Evolutionary conservation across 2,113 vertebrate genomes (phyloP).

Genomic region (Notechis scutatus): DNA sequence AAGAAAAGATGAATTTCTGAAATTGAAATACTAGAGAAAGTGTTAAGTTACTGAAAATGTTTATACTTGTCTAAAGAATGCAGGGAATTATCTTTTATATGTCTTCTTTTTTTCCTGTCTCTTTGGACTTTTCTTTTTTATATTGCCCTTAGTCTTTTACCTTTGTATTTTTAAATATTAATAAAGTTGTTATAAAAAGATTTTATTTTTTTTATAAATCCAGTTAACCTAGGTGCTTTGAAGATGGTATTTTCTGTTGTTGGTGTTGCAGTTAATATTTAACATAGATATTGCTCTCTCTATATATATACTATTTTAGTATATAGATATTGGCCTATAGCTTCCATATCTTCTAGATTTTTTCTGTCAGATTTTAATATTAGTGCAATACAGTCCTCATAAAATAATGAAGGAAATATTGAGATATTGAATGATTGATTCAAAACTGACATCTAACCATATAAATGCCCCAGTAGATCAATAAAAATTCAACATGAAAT

Average conservation of each 20-base stretch:
- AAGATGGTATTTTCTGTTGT: neutral
- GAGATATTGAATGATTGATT: neutral
- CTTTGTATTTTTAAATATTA: neutral
- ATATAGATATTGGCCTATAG: neutral
- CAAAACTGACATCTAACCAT: neutral
- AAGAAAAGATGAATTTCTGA: neutral
- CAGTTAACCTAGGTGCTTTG: neutral
- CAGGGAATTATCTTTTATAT: neutral
- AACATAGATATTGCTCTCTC: neutral
- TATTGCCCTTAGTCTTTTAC: neutral
- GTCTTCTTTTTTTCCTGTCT: neutral
- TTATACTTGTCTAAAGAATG: neutral
- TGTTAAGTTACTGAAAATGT: neutral
- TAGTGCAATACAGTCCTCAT: neutral
- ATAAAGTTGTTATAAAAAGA: neutral
- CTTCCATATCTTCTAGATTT: neutral
- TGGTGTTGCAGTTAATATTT: neutral
- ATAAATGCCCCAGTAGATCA: neutral
- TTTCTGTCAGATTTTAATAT: neutral
- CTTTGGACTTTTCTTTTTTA: neutral
- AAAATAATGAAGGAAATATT: neutral
- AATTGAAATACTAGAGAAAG: neutral
- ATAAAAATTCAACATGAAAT: neutral
- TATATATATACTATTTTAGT: neutral
- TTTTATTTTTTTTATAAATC: neutral